Base-by-base conservation (phyloP, 2,888 invertebrate genomes). In the Melieria crassipennis region DNA sequence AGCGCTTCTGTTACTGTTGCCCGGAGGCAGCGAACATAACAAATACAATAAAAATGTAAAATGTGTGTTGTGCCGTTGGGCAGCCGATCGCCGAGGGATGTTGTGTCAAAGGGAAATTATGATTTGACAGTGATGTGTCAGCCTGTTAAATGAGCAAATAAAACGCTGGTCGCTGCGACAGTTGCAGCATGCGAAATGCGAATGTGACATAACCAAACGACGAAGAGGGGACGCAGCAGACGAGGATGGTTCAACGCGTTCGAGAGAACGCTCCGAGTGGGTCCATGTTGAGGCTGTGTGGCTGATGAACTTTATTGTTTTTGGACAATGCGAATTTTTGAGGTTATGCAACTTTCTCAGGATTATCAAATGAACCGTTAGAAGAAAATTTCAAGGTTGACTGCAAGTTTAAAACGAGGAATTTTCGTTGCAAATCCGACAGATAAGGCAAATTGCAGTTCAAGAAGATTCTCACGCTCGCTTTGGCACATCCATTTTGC, bases 71-170 rank as follows among this genome's bases (percentile, higher is more conserved):
- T 55, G 4, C 43, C 45, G 46, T 45, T 56, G 11, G 56, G 46
- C 30, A 46, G 43, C 50, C 62, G 16, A 50, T 46, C 30, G n/a
- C 43, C 50, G 42, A 70, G 70, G 70, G 70, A 70, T 70, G 70
- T 70, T 70, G 50, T 65, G 65, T 70, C 65, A 70, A 65, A 70
- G 6, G 3, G 69, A 52, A 65, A 64, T 70, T 79, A 73, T 80
- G 82, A 82, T 84, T 77, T 83, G 84, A 84, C 84, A 83, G 80
- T 83, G 84, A 84, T 81, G 80, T 83, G 84, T 81, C 83, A 81
- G 82, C 76, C 79, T 79, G 83, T 83, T 83, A 83, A 84, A 83
- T 83, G 79, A 52, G 70, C 76, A 77, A 77, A 78, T 73, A 76
- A 72, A 73, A 71, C 65, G 73, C 65, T 71, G 75, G 69, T 65